phyloP scores from a whole-genome alignment of 2,888 invertebrate species.

The Patella caerulea region DNA sequence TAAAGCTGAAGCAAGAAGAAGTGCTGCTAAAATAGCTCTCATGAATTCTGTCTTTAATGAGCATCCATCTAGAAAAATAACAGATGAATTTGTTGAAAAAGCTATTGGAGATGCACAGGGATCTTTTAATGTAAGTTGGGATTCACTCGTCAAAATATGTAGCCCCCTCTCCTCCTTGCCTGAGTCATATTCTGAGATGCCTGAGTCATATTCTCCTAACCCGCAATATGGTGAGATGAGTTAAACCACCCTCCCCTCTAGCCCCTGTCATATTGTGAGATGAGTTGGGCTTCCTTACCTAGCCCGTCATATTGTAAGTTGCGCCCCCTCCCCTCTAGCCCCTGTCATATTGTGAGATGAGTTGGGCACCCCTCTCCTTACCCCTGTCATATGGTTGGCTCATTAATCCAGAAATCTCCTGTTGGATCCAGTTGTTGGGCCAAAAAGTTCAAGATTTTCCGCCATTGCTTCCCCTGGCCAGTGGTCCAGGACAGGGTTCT shows the following conservation, averaged over 20 bases:
- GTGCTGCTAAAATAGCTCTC: constrained; percentile 94
- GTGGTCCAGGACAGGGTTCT: too few species aligned
- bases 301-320: too few species aligned
- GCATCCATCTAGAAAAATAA: constrained; percentile 91
- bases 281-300: background rate
- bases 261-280: background rate
- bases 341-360: too few species aligned
- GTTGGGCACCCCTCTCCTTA: too few species aligned
- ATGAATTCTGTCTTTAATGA: constrained; percentile 98
- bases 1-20: constrained; percentile 93
- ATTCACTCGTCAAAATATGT: too few species aligned
- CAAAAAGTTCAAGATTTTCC: too few species aligned
- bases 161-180: background rate
- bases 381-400: too few species aligned
- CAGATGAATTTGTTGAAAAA: constrained; percentile 94
- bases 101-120: constrained; percentile 92
- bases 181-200: background rate
- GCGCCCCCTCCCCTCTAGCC: background rate
- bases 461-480: too few species aligned
- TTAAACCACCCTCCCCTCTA: background rate
- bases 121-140: constrained; percentile 80
- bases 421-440: too few species aligned
- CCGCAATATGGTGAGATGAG: too few species aligned
- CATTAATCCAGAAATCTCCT: too few species aligned
- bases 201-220: background rate